Conservation (phyloP, 2,888 invertebrate species). For the Troilus luridus region DNA sequence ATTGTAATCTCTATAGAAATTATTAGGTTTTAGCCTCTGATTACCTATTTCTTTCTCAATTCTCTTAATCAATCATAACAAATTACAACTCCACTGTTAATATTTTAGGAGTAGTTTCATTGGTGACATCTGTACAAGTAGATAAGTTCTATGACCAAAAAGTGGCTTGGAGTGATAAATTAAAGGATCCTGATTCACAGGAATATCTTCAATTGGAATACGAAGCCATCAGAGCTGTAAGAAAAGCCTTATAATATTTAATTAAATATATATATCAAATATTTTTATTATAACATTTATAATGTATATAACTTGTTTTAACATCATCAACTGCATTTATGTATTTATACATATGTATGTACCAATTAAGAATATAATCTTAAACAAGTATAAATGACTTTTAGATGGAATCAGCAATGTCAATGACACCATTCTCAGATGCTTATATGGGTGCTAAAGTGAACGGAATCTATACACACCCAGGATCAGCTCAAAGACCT, state of each 20-base stretch:
- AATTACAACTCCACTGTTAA: neutral
- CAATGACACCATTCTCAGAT: conserved; percentile 91
- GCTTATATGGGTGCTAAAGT: conserved; percentile 87
- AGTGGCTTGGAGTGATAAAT: conserved; percentile 79
- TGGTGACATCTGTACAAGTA: conserved; percentile 84
- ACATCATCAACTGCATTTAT: too few species aligned
- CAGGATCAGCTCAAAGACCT: conserved; percentile 68
- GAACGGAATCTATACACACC: conserved; percentile 83
- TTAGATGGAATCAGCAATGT: conserved; percentile 91
- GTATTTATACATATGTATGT: neutral
- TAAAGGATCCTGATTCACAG: conserved; percentile 83
- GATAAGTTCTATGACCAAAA: conserved; percentile 86
- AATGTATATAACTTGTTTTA: too few species aligned
- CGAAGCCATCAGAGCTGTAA: conserved; percentile 89
- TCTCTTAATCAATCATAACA: too few species aligned
- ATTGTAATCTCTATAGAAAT: neutral
- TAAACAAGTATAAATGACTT: neutral
- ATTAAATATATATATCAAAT: neutral
- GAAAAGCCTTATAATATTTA: conserved; percentile 68
- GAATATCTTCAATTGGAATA: conserved; percentile 86
- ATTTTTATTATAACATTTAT: too few species aligned
- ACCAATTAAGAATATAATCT: neutral
- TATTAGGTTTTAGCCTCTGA: too few species aligned
- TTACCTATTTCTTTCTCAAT: too few species aligned
- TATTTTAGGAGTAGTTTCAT: conserved; percentile 77